Evolutionary conservation across 2,113 vertebrate species (phyloP).

Genomic region (Cricetomys ansorgei): DNA sequence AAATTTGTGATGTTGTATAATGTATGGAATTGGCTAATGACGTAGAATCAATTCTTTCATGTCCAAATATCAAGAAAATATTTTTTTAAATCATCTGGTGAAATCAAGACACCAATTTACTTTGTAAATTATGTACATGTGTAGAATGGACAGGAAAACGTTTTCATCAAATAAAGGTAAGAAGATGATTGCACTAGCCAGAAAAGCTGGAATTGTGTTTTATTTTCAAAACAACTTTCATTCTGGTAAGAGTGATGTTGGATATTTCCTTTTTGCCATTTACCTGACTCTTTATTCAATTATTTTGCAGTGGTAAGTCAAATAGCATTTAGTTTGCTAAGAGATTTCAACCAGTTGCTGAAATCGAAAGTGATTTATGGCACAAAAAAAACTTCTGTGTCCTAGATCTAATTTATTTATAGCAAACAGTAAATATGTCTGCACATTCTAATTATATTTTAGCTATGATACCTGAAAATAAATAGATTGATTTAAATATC

Average conservation of each 20-base stretch:
- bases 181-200: background rate
- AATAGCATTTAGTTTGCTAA: slow-evolving; percentile 73
- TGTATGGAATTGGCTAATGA: background rate
- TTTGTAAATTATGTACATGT: background rate
- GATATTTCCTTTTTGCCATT: slow-evolving; percentile 68
- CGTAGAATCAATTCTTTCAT: slow-evolving; percentile 28
- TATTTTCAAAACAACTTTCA: slow-evolving; percentile 69
- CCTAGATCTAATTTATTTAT: slow-evolving; percentile 64
- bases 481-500: slow-evolving; percentile 46
- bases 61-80: slow-evolving; percentile 53
- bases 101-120: background rate
- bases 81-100: background rate
- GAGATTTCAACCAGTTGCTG: slow-evolving; percentile 59
- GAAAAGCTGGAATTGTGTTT: slow-evolving; percentile 68
- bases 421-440: slow-evolving; percentile 57
- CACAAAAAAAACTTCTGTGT: slow-evolving; percentile 43
- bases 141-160: background rate
- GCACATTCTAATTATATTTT: slow-evolving; percentile 47
- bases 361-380: slow-evolving; percentile 74
- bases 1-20: background rate
- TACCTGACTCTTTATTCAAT: slow-evolving; percentile 76
- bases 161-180: slow-evolving; percentile 58
- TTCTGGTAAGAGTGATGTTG: slow-evolving; percentile 70
- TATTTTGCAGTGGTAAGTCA: slow-evolving; percentile 76
- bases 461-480: slow-evolving; percentile 61